A percentile compares a stretch with the other conserved stretches of the same genome.
Conservation (phyloP, 2,113 vertebrate genomes). For the Abramis brama region DNA sequence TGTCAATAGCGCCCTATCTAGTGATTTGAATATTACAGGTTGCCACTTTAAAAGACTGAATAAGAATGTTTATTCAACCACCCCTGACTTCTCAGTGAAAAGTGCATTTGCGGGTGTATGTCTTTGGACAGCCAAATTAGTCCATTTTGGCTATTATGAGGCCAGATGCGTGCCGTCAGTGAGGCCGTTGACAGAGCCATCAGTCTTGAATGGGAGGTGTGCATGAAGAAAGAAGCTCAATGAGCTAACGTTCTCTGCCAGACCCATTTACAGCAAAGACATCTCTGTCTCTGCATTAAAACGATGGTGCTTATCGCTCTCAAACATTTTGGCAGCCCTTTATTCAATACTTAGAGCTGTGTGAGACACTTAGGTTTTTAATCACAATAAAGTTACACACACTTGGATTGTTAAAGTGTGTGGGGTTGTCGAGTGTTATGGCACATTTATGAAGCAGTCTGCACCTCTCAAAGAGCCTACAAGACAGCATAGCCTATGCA, state of each 20-base stretch:
- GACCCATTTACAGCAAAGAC: background rate
- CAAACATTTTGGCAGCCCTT: constrained; percentile 1
- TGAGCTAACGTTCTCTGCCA: background rate
- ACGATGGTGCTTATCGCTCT: background rate
- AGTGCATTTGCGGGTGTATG: constrained; percentile 14
- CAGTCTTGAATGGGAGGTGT: constrained; percentile 11
- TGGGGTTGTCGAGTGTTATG: background rate
- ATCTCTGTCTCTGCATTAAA: background rate
- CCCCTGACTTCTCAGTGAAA: constrained; percentile 24
- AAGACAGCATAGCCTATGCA: background rate
- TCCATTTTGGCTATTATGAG: constrained; percentile 46
- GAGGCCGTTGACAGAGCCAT: constrained; percentile 25
- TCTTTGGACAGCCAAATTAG: constrained; percentile 51
- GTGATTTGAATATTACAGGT: constrained; percentile 45
- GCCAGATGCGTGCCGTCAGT: constrained; percentile 15
- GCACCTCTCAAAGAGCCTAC: background rate
- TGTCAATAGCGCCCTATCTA: constrained; percentile 40
- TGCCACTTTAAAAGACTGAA: constrained; percentile 41
- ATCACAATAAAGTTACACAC: background rate
- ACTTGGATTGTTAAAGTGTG: background rate
- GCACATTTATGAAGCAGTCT: background rate
- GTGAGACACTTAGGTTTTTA: background rate
- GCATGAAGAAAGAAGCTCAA: background rate
- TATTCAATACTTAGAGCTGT: background rate
- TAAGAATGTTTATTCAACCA: constrained; percentile 33